phyloP scores from a whole-genome alignment of 2,888 invertebrate species.

The Timema cristinae region DNA sequence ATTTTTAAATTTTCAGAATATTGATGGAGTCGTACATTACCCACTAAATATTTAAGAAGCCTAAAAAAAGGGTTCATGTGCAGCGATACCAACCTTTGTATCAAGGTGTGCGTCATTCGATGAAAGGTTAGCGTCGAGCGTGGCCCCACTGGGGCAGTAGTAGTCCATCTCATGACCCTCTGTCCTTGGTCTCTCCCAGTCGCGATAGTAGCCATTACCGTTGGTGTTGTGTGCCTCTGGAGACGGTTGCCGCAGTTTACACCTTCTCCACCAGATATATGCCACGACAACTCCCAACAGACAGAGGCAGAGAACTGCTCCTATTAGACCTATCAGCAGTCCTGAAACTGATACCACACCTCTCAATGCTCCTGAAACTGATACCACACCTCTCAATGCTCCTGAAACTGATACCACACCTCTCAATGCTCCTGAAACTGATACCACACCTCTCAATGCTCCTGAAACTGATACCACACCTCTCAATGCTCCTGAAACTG shows the following conservation, averaged over 20 bases:
- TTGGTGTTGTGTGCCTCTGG: conserved; percentile 27
- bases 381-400: too few relatives aligned
- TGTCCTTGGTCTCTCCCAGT: conserved; percentile 30
- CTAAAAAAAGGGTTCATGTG: too few relatives aligned
- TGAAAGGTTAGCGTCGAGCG: conserved; percentile 30
- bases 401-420: too few relatives aligned
- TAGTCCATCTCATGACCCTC: conserved; percentile 43
- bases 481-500: too few relatives aligned
- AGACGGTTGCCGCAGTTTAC: conserved; percentile 31
- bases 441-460: too few relatives aligned
- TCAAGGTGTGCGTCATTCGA: conserved; percentile 45
- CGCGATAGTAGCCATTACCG: conserved; percentile 25
- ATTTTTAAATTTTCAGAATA: not conserved
- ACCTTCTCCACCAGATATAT: conserved; percentile 43
- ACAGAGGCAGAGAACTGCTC: conserved; percentile 47
- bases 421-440: too few relatives aligned
- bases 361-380: too few relatives aligned
- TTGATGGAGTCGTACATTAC: not conserved
- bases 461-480: too few relatives aligned
- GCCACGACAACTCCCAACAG: conserved; percentile 47
- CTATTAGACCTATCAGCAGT: conserved; percentile 48
- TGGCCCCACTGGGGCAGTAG: conserved; percentile 10
- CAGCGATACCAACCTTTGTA: conserved; percentile 49
- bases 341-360: too few relatives aligned
- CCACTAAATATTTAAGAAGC: not conserved